Conservation (phyloP, 2,888 invertebrate genomes). For the Tipula helvola region DNA sequence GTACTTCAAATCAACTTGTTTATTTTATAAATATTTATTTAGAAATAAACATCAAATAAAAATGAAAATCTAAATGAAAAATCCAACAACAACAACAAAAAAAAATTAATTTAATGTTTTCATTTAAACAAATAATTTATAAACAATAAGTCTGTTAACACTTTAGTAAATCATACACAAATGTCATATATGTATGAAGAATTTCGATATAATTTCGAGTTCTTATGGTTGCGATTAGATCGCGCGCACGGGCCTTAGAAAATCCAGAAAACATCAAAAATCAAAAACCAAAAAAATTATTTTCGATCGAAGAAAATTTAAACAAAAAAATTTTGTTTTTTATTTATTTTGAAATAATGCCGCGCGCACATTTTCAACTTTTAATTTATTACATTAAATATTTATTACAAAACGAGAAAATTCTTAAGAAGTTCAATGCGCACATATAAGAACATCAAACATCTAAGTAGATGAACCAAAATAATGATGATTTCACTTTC, state of each 20-base stretch:
- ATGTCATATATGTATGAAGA: background rate
- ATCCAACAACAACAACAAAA: background rate
- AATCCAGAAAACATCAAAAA: background rate
- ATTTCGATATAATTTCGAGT: background rate
- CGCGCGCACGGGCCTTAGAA: background rate
- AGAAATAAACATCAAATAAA: background rate
- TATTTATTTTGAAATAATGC: background rate
- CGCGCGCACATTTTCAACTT: background rate
- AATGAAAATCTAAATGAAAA: background rate
- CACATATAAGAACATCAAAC: background rate
- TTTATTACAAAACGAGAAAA: background rate
- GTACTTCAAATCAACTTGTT: background rate
- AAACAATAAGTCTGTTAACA: slow-evolving; percentile 4
- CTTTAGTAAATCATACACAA: background rate
- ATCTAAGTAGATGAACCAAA: background rate
- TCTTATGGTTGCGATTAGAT: background rate
- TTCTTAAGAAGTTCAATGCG: background rate
- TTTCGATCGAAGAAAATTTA: background rate
- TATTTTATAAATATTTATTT: slow-evolving; percentile 4
- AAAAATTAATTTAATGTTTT: slow-evolving; percentile 4
- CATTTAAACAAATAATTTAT: background rate
- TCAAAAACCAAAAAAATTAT: background rate
- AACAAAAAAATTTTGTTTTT: background rate
- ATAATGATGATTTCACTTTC: background rate
- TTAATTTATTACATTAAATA: background rate